Evolutionary conservation across 2,113 vertebrate genomes (phyloP).

Genomic region (Sceloporus undulatus): DNA sequence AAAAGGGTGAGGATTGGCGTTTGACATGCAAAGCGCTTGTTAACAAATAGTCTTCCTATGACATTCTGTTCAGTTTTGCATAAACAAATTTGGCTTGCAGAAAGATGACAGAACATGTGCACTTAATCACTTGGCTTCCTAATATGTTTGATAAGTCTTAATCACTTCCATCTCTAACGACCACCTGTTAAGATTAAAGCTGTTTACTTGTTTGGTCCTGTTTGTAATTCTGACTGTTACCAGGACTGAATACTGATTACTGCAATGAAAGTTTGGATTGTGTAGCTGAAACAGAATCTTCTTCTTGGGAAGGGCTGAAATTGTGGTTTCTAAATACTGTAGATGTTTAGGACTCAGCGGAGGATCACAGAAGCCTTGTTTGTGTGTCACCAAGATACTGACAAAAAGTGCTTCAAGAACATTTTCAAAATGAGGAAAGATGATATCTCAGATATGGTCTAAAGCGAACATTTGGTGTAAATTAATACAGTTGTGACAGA

Average conservation of each 20-base stretch:
- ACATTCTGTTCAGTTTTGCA: constrained; percentile 22
- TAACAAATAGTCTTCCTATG: constrained; percentile 27
- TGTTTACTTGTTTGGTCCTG: constrained; percentile 31
- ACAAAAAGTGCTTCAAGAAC: background rate
- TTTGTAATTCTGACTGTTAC: constrained; percentile 27
- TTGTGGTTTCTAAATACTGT: background rate
- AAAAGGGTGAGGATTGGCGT: constrained; percentile 17
- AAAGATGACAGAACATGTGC: constrained; percentile 15
- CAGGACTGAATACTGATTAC: background rate
- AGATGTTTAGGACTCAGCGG: background rate
- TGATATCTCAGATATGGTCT: background rate
- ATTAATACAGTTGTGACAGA: background rate
- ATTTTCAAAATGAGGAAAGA: background rate
- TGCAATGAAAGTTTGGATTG: constrained; percentile 17
- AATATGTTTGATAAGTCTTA: constrained; percentile 46
- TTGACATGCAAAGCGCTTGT: constrained; percentile 32
- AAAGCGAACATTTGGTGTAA: background rate
- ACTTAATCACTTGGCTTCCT: constrained; percentile 38
- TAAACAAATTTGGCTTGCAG: constrained; percentile 31
- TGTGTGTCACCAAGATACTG: background rate
- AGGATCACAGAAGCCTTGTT: constrained; percentile 2
- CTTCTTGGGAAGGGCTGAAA: background rate
- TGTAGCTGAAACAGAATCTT: constrained; percentile 4
- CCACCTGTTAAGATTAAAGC: constrained; percentile 38
- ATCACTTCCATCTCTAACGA: constrained; percentile 28